Conservation (phyloP, 2,797 vertebrate species). For the Syngnathus acus region DNA sequence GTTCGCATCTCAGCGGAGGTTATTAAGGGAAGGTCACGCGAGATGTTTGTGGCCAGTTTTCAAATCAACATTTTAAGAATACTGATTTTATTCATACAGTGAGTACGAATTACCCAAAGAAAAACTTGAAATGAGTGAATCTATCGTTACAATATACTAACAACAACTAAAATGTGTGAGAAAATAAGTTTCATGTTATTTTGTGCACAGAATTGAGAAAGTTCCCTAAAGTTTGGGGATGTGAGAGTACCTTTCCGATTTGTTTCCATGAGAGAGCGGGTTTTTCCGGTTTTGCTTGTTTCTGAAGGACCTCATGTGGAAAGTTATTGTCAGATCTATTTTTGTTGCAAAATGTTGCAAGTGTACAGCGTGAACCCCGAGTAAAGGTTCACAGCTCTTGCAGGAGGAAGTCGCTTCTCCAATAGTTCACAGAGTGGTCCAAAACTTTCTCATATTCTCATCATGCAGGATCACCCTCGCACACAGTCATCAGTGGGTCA, state of each 20-base stretch:
- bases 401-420: background rate
- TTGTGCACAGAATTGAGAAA: constrained; percentile 41
- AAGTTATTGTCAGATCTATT: constrained; percentile 27
- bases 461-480: background rate
- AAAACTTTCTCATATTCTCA: constrained; percentile 7
- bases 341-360: constrained; percentile 26
- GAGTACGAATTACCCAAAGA: background rate
- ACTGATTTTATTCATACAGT: background rate
- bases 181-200: constrained; percentile 29
- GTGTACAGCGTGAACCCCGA: constrained; percentile 1
- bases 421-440: background rate
- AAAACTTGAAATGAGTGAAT: background rate
- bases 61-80: constrained; percentile 6
- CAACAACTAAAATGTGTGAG: constrained; percentile 21
- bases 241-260: constrained; percentile 56
- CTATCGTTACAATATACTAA: background rate
- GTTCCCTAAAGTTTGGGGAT: constrained; percentile 56
- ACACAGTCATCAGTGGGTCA: constrained; percentile 1
- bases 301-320: constrained; percentile 14
- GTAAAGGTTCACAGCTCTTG: background rate
- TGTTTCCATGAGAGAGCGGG: constrained; percentile 37
- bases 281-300: constrained; percentile 24
- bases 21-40: constrained; percentile 25
- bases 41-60: constrained; percentile 22
- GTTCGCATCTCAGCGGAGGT: constrained; percentile 23